Evolutionary conservation across 2,113 vertebrate species (phyloP), one percentile per base, ranked within the genome.

Genomic region (Oxygymnocypris stewartii): DNA sequence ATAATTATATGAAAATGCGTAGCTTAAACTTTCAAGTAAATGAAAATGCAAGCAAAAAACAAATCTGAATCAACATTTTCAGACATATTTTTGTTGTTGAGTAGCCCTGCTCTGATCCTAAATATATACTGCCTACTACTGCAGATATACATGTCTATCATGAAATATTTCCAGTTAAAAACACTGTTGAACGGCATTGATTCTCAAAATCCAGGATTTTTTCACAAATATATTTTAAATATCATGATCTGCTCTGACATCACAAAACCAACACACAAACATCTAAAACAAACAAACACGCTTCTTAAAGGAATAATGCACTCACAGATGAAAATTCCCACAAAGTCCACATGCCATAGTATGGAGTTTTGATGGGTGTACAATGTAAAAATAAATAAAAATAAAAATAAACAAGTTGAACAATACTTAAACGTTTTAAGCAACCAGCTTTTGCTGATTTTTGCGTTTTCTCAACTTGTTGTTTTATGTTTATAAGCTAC

Each of bases 1-100:
- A 28, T 61, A 4, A 28, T 40, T n/a, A 37, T 44, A 81, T 59
- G 23, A 61, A 80, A 80, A 76, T 81, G 79, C 79, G 65, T 81
- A 81, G 79, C 79, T 81, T 81, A 42, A 61, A 76, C 57, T 4
- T 80, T 35, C 31, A 81, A 42, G n/a, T 4, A 20, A 9, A 80
- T 25, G 4, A 44, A 59, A 80, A 80, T 61, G 12, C 79, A 65
- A 65, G 79, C 79, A 81, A 47, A 81, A n/a, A 47, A 10, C 57
- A 47, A 49, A 49, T 10, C 11, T 42, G 8, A 59, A 77, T 35
- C 20, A 25, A 61, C 40, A 6, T 37, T 57, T 12, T 0, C 14
- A 16, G 13, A 51, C 0, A 51, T 18, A 78, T 1, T 40, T 40
- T 44, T 42, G 28, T 44, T 75, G 54, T 23, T 6, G 73, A 75